Evolutionary conservation across 2,888 invertebrate genomes (phyloP).

Genomic region (Hydraecia micacea): DNA sequence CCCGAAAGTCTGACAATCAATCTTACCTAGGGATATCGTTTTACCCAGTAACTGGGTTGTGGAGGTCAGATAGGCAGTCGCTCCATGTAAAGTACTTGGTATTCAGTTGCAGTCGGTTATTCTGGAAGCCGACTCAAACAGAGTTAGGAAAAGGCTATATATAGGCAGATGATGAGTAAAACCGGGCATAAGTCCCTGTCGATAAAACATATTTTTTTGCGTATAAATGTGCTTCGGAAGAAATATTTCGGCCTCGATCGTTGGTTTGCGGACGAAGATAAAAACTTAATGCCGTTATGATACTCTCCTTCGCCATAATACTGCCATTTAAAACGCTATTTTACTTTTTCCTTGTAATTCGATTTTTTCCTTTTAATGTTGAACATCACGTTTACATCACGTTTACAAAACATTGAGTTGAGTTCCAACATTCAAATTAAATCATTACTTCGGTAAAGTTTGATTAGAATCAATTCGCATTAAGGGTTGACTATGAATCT

Average conservation of each 20-base stretch:
- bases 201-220: constrained; percentile 21
- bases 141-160: background rate
- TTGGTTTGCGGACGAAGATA: constrained; percentile 38
- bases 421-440: background rate
- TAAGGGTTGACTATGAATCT: background rate
- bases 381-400: background rate
- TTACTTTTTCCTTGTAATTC: constrained; percentile 23
- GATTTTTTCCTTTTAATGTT: background rate
- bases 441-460: background rate
- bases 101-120: background rate
- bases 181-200: background rate
- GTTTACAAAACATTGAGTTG: too few species aligned
- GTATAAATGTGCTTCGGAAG: constrained; percentile 36
- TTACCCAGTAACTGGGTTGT: background rate
- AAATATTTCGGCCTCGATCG: constrained; percentile 18
- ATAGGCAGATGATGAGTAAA: background rate
- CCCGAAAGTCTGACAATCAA: background rate
- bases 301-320: constrained; percentile 32
- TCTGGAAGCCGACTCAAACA: background rate
- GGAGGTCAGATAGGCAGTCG: background rate
- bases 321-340: constrained; percentile 16
- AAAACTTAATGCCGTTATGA: constrained; percentile 35
- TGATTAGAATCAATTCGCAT: background rate
- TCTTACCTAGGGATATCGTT: background rate
- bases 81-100: background rate